phyloP scores from a whole-genome alignment of 2,888 invertebrate species.

The Galeruca laticollis region DNA sequence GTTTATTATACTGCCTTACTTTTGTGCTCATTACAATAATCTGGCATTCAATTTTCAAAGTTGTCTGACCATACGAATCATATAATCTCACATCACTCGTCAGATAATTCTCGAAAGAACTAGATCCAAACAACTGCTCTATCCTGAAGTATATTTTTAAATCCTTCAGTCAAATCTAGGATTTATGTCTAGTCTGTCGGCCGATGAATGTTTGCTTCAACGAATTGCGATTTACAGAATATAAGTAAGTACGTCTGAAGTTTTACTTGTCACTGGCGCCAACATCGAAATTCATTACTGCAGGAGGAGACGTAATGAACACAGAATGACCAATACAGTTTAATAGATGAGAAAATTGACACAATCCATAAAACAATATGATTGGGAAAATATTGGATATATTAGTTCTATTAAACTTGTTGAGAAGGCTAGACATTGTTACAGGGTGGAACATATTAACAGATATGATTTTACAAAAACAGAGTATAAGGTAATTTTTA shows the following conservation, averaged over 20 bases:
- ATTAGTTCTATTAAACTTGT: not conserved
- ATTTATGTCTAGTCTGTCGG: slow-evolving; percentile 3
- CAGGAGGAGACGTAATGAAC: slow-evolving; percentile 30
- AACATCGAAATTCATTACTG: slow-evolving; percentile 24
- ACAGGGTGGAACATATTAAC: not conserved
- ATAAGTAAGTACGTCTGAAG: slow-evolving; percentile 19
- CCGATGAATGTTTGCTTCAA: slow-evolving; percentile 4
- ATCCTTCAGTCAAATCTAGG: slow-evolving; percentile 10
- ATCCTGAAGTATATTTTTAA: slow-evolving; percentile 9
- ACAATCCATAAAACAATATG: slow-evolving; percentile 17
- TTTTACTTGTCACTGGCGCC: slow-evolving; percentile 22
- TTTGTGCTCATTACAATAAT: no score
- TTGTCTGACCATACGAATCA: no score
- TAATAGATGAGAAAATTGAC: slow-evolving; percentile 24
- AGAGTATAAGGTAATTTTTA: no score
- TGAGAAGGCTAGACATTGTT: not conserved
- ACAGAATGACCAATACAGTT: slow-evolving; percentile 12
- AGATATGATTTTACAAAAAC: no score
- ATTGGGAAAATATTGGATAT: not conserved
- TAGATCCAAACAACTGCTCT: not conserved
- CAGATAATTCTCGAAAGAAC: no score
- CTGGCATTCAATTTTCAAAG: no score
- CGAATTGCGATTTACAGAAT: slow-evolving; percentile 9
- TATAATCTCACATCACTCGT: no score
- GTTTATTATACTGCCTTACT: no score